A percentile compares a stretch with the other conserved stretches of the same genome.
These are phyloP conservation scores for Phengaris alcon DNA, from an alignment of 2,888 invertebrate genomes.

Conservation along the genomic window DNA sequence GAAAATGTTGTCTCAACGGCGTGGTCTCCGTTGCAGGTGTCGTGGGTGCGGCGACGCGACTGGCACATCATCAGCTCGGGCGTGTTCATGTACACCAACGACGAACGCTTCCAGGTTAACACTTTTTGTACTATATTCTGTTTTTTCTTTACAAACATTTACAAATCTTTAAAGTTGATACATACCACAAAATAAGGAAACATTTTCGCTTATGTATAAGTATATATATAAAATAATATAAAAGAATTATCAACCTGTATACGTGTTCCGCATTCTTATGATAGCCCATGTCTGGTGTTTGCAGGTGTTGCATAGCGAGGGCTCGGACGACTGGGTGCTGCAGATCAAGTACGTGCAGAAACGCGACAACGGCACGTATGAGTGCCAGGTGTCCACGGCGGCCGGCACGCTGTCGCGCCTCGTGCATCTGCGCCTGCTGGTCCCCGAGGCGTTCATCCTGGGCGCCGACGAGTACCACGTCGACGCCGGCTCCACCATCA, in stretches of 20 bases:
- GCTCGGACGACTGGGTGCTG: conserved; percentile 93
- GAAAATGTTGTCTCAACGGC: too few species aligned
- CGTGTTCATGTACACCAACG: conserved; percentile 93
- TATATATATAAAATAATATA: too few species aligned
- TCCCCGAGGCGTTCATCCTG: conserved; percentile 93
- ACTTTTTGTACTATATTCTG: neutral
- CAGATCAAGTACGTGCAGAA: conserved; percentile 95
- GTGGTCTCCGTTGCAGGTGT: conserved; percentile 80
- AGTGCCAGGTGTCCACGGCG: conserved; percentile 93
- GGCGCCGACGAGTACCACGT: conserved; percentile 93
- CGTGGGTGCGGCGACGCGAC: conserved; percentile 94
- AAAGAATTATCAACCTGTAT: too few species aligned
- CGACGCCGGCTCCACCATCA: conserved; percentile 93
- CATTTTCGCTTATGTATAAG: too few species aligned
- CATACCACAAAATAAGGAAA: too few species aligned
- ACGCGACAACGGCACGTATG: conserved; percentile 94
- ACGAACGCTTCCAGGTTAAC: conserved; percentile 85
- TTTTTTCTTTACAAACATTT: too few species aligned
- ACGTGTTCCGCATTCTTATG: too few species aligned
- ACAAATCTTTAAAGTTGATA: too few species aligned
- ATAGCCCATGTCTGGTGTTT: neutral
- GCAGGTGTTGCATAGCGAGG: conserved; percentile 87
- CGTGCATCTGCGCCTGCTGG: conserved; percentile 92
- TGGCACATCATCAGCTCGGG: conserved; percentile 96
- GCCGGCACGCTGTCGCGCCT: conserved; percentile 91